phyloP scores from a whole-genome alignment of 2,797 vertebrate species.

The Xiphophorus birchmanni region DNA sequence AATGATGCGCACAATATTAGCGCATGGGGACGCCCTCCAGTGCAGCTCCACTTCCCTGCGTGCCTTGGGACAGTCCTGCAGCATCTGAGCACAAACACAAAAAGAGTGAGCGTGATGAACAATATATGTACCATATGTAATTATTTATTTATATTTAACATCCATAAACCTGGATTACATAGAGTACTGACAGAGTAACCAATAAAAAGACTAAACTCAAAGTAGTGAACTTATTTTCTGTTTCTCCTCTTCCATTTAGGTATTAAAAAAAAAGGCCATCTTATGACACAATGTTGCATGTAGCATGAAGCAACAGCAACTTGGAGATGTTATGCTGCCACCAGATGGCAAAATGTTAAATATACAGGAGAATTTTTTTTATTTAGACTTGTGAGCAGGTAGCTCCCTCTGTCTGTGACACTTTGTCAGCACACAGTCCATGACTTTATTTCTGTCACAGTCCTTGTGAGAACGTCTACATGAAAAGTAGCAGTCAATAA shows the following conservation, averaged over 20 bases:
- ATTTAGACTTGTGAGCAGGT: conserved; percentile 12
- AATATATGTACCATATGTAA: background rate
- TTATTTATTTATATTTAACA: background rate
- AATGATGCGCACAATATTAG: conserved; percentile 93
- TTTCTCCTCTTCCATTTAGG: background rate
- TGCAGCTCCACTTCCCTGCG: conserved; percentile 95
- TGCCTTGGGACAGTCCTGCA: conserved; percentile 95
- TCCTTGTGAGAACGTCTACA: background rate
- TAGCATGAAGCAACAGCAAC: background rate
- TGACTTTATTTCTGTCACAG: background rate
- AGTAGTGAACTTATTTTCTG: background rate
- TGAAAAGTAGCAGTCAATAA: background rate
- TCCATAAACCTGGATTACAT: background rate
- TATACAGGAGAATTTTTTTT: background rate
- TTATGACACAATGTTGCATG: background rate
- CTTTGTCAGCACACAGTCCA: conserved; percentile 30
- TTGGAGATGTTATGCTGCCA: conserved; percentile 52
- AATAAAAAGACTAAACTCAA: background rate
- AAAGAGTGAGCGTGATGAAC: background rate
- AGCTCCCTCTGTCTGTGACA: conserved; percentile 58
- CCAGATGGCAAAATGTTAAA: conserved; percentile 42
- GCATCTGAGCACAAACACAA: conserved; percentile 82
- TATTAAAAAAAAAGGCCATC: background rate
- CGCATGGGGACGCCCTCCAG: conserved; percentile 92
- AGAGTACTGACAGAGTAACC: background rate